Base-by-base conservation (phyloP, 2,888 invertebrate genomes). In the Hyles lineata region DNA sequence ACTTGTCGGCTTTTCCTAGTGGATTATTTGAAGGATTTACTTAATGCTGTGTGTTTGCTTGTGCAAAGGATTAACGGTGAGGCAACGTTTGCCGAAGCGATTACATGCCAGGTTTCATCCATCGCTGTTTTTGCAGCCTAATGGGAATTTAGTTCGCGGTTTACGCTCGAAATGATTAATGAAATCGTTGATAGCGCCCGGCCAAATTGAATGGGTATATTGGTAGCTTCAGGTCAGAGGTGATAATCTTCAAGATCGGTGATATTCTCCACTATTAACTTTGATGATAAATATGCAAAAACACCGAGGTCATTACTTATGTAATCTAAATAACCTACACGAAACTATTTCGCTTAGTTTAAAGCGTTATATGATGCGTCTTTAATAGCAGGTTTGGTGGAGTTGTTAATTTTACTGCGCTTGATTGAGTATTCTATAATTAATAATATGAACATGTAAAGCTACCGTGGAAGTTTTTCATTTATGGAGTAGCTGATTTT, bases 11-110 rank as follows among this genome's bases (percentile, higher is more conserved):
- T 91, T 91, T 88, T 86, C 87, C 83, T 87, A 91, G 87, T 90
- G 89, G 92, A 92, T 92, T 93, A 93, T 91, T 91, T 89, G 89
- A 88, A 86, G 91, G 92, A 92, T 93, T 92, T 89, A 85, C 91
- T 91, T 92, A 92, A 92, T 90, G 85, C 88, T 87, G 85, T 88
- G 87, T 89, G 89, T 89, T 89, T 89, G 90, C 87, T 91, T 91
- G 86, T 81, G 82, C 80, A 84, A 84, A 86, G 88, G 89, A 92
- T 93, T 92, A 92, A 86, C 84, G 79, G 78, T 67, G 82, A 79
- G 82, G 84, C 82, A 83, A 83, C 87, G 89, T 92, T 92, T 90
- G 85, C 83, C 79, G 87, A 86, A 79, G 80, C 76, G 86, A 87
- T 90, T 89, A 88, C 84, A 79, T 76, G 76, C 78, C 76, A 80